Evolutionary conservation across 2,888 invertebrate genomes (phyloP).

Genomic region (Chouioia cunea): DNA sequence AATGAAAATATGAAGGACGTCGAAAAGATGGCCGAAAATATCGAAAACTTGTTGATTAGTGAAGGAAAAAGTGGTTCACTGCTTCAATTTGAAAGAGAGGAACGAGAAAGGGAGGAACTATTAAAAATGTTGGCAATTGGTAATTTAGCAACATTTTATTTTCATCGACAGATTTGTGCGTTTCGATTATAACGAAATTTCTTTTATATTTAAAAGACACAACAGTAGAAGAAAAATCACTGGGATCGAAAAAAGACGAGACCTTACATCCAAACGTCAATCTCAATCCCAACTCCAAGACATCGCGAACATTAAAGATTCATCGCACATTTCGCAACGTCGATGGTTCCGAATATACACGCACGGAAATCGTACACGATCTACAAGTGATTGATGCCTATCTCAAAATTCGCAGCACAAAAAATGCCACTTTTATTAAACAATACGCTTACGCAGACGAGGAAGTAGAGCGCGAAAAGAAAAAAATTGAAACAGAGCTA

Average conservation of each 20-base stretch:
- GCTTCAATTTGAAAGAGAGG: constrained; percentile 91
- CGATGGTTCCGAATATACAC: constrained; percentile 90
- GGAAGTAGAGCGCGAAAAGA: constrained; percentile 98
- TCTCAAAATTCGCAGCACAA: constrained; percentile 94
- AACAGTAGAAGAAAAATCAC: constrained; percentile 77
- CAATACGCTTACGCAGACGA: constrained; percentile 98
- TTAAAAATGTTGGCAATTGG: constrained; percentile 91
- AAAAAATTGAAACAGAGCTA: constrained; percentile 95
- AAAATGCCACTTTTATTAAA: constrained; percentile 91
- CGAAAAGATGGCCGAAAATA: constrained; percentile 97
- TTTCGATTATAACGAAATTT: neutral
- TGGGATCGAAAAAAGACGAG: constrained; percentile 73
- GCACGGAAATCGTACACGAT: constrained; percentile 93
- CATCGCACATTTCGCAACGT: constrained; percentile 88
- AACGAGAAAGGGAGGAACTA: constrained; percentile 93
- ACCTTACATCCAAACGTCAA: constrained; percentile 71
- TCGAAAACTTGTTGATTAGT: constrained; percentile 97
- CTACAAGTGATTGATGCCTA: constrained; percentile 97
- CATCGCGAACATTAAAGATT: constrained; percentile 86
- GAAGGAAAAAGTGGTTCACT: constrained; percentile 95
- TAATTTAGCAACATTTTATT: neutral
- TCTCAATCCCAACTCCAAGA: constrained; percentile 60
- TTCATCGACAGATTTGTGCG: too few species aligned
- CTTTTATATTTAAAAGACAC: constrained; percentile 17
- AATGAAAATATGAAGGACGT: constrained; percentile 97